Conservation (phyloP, 1,140 invertebrate genomes). For the Caenorhabditis tropicalis region DNA sequence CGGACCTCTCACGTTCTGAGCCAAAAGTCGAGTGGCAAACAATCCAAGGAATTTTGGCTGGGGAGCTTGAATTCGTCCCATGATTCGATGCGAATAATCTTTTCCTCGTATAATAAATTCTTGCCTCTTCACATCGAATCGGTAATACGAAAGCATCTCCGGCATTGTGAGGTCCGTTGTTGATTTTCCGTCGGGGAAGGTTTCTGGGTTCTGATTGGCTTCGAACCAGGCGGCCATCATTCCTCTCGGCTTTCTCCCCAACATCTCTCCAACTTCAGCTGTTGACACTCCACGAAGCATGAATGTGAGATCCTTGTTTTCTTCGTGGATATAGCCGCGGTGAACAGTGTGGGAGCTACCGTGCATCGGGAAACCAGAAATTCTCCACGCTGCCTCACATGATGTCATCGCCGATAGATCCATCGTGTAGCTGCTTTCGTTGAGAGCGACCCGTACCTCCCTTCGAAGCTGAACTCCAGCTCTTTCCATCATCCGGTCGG, state of each 20-base stretch:
- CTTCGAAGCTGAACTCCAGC: neutral
- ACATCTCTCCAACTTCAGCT: neutral
- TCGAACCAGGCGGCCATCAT: neutral
- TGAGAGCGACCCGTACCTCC: too few species aligned
- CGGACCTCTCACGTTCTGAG: too few species aligned
- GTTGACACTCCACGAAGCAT: neutral
- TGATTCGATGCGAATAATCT: too few species aligned
- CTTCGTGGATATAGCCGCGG: neutral
- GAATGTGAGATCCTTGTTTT: neutral
- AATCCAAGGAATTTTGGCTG: too few species aligned
- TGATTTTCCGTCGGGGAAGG: neutral
- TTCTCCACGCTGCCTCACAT: neutral
- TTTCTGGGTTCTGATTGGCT: neutral
- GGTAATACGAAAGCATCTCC: neutral
- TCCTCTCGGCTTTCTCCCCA: neutral
- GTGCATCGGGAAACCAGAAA: neutral
- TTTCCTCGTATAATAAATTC: too few species aligned
- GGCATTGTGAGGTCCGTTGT: neutral
- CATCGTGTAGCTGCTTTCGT: too few species aligned
- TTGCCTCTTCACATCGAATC: too few species aligned
- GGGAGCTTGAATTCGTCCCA: too few species aligned
- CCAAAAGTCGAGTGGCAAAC: too few species aligned
- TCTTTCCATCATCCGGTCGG: neutral
- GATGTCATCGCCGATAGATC: neutral
- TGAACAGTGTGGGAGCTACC: neutral